Evolutionary conservation across 2,888 invertebrate species (phyloP).

Genomic region (Clitarchus hookeri): DNA sequence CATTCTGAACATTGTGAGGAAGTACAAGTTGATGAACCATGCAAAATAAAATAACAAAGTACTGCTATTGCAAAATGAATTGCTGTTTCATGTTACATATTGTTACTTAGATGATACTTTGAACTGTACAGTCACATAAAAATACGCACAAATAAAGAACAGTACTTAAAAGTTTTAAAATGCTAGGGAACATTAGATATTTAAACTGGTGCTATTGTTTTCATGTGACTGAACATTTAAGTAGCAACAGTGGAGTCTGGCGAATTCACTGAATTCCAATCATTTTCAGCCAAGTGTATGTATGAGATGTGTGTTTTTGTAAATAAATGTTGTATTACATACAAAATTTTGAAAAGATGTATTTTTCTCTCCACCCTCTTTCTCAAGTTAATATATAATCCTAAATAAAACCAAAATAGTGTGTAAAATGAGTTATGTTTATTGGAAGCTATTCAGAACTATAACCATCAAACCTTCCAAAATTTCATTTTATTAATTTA

Average conservation of each 20-base stretch:
- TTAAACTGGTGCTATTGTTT: not conserved
- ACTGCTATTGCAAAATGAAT: not conserved
- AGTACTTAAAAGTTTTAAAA: not conserved
- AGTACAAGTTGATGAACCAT: not conserved
- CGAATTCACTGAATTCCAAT: not conserved
- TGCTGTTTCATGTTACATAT: not conserved
- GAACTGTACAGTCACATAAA: not conserved
- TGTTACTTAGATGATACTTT: not conserved
- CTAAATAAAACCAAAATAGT: no score
- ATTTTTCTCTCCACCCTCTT: no score
- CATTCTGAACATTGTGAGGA: not conserved
- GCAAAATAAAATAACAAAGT: not conserved
- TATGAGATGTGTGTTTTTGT: constrained; percentile 40
- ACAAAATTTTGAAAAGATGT: not conserved
- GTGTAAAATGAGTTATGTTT: no score
- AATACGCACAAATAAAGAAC: not conserved
- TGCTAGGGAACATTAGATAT: not conserved
- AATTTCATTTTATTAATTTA: no score
- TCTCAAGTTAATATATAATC: no score
- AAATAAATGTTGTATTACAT: constrained; percentile 38
- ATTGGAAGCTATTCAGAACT: no score
- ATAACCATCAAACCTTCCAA: no score
- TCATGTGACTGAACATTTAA: not conserved
- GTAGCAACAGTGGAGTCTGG: not conserved
- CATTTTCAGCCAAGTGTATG: constrained; percentile 37